Evolutionary conservation across 30 jellyfish, hydroid and myxozoan species (phyloP).

Genomic region (Turritopsis rubra): DNA sequence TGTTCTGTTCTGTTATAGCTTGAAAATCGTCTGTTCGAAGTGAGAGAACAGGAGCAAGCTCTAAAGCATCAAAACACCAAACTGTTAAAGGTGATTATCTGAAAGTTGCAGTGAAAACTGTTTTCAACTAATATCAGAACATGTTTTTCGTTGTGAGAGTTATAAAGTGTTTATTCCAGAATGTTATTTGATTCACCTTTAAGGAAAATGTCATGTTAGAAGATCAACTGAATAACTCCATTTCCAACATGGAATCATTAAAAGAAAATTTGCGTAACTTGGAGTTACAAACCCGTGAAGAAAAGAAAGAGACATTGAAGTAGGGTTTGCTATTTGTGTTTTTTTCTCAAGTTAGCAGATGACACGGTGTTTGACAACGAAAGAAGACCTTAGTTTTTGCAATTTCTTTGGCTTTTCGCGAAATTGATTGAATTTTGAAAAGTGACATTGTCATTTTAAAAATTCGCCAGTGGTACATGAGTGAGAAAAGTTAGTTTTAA

Average conservation of each 20-base stretch:
- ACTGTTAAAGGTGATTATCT: conserved; percentile 32
- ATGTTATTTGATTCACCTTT: background rate
- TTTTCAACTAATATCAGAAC: no score
- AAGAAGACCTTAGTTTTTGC: no score
- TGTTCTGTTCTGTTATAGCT: conserved; percentile 34
- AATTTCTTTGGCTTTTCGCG: no score
- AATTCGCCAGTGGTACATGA: no score
- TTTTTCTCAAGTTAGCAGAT: background rate
- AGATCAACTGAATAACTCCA: conserved; percentile 59
- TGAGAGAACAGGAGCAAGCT: conserved; percentile 52
- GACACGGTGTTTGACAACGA: no score
- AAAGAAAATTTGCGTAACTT: conserved; percentile 36
- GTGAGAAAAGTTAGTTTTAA: no score
- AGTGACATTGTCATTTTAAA: no score
- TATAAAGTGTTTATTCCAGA: no score
- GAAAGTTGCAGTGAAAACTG: background rate
- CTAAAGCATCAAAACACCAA: conserved; percentile 50
- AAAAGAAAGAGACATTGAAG: conserved; percentile 59
- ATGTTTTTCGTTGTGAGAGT: no score
- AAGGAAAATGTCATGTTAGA: conserved; percentile 76
- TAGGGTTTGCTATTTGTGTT: background rate
- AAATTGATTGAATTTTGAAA: no score
- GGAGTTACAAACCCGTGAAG: conserved; percentile 58
- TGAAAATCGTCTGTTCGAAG: conserved; percentile 52
- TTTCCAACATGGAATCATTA: conserved; percentile 56